Conservation (phyloP, 2,113 vertebrate genomes). For the Eidolon helvum region DNA sequence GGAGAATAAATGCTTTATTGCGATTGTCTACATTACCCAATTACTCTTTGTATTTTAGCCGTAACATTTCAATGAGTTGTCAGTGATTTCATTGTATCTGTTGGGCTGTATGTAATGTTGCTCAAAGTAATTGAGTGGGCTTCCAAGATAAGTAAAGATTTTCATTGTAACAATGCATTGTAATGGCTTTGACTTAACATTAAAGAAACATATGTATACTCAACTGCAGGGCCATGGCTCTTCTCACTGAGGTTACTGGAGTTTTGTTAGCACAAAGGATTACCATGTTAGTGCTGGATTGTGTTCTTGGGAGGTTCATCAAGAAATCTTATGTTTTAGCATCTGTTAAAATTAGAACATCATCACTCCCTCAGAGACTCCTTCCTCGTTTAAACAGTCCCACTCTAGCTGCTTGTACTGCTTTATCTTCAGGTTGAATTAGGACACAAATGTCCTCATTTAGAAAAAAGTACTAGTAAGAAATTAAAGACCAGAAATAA, state of each 20-base stretch:
- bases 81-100: not conserved
- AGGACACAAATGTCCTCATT: not conserved
- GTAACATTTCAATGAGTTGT: not conserved
- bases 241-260: not conserved
- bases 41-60: conserved; percentile 3
- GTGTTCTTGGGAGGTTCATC: not conserved
- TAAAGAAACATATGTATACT: not conserved
- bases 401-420: not conserved
- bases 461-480: not conserved
- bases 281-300: not conserved
- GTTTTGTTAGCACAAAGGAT: not conserved
- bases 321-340: not conserved
- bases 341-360: not conserved
- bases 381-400: not conserved
- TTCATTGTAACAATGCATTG: conserved; percentile 41
- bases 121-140: conserved; percentile 17
- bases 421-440: not conserved
- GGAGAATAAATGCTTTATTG: not conserved
- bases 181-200: conserved; percentile 17
- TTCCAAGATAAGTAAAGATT: conserved; percentile 49
- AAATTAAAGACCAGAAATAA: not conserved
- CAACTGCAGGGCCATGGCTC: not conserved
- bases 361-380: not conserved
- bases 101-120: conserved; percentile 37
- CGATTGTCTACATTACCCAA: not conserved